Evolutionary conservation across 1,140 invertebrate genomes (phyloP).

Genomic region (Papilio machaon): DNA sequence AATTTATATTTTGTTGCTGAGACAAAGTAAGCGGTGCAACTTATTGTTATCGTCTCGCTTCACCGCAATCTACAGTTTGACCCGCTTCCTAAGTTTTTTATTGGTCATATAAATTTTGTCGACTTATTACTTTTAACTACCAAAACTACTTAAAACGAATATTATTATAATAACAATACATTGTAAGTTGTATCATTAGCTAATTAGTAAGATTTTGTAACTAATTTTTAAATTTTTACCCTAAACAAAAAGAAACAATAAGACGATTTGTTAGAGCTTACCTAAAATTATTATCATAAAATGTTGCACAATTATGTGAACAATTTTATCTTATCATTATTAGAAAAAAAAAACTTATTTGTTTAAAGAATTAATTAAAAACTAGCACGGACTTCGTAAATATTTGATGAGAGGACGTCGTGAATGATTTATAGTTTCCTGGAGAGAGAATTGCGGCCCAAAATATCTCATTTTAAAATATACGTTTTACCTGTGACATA

Average conservation of each 20-base stretch:
- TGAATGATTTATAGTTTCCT: slow-evolving; percentile 22
- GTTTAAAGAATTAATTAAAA: slow-evolving; percentile 12
- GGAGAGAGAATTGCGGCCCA: background rate
- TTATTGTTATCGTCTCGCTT: slow-evolving; percentile 10
- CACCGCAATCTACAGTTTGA: slow-evolving; percentile 10
- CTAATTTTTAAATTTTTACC: background rate
- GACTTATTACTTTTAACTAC: slow-evolving; percentile 14
- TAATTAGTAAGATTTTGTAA: background rate
- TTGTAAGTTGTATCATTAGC: background rate
- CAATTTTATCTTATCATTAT: background rate
- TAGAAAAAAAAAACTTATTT: background rate
- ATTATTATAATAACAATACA: slow-evolving; percentile 2
- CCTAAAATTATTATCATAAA: too few relatives aligned
- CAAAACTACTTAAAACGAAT: slow-evolving; percentile 11
- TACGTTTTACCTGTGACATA: background rate
- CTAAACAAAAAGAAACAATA: background rate
- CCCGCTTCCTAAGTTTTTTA: slow-evolving; percentile 12
- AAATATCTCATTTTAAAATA: slow-evolving; percentile 6
- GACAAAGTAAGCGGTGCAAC: slow-evolving; percentile 8
- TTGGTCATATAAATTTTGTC: slow-evolving; percentile 16
- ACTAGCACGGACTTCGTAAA: background rate
- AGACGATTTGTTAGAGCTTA: background rate
- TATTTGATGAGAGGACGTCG: slow-evolving; percentile 19
- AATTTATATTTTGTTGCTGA: slow-evolving; percentile 5
- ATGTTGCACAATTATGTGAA: too few relatives aligned